phyloP scores from a whole-genome alignment of 2,888 invertebrate species.

The Cynaeus angustus region DNA sequence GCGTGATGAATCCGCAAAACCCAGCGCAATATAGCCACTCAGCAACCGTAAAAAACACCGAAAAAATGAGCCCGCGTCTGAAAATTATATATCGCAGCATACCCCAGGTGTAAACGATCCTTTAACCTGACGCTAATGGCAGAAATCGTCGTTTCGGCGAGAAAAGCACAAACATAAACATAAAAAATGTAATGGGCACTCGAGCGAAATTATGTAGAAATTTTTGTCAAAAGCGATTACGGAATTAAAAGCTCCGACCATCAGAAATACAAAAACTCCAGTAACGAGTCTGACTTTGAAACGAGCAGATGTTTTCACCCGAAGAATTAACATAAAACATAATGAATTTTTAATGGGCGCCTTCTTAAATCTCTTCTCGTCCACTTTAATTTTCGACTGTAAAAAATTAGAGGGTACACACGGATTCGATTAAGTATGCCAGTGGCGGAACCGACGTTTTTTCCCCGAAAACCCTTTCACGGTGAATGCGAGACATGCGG shows the following conservation, averaged over 20 bases:
- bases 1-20: conserved; percentile 5
- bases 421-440: conserved; percentile 13
- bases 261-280: conserved; percentile 4
- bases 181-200: conserved; percentile 11
- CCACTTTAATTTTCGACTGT: conserved; percentile 18
- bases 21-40: background rate
- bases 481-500: conserved; percentile 18
- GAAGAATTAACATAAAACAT: conserved; percentile 58
- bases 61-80: conserved; percentile 8
- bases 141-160: conserved; percentile 2
- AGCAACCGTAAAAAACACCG: background rate
- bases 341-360: conserved; percentile 60
- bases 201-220: conserved; percentile 5
- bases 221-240: conserved; percentile 10
- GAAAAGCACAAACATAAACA: conserved; percentile 4
- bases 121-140: conserved; percentile 7
- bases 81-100: conserved; percentile 2
- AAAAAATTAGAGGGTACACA: conserved; percentile 25
- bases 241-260: conserved; percentile 8
- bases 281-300: background rate
- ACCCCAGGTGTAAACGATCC: conserved; percentile 8
- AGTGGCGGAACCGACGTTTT: background rate
- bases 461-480: conserved; percentile 28
- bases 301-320: conserved; percentile 53
- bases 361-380: conserved; percentile 24